Evolutionary conservation across 1,140 invertebrate genomes (phyloP).

Genomic region (Maniola jurtina): DNA sequence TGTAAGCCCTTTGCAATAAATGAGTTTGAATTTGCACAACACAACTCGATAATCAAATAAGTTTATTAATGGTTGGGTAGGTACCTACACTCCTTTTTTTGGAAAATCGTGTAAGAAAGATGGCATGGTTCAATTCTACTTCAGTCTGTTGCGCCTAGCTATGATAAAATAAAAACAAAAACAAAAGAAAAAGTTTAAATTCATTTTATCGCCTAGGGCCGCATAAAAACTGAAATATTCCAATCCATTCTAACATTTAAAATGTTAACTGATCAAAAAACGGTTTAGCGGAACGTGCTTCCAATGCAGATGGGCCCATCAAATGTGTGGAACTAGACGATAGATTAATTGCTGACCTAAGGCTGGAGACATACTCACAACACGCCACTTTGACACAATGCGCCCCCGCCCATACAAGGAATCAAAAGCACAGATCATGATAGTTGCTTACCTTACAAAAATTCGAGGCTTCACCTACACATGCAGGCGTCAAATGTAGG

Average conservation of each 20-base stretch:
- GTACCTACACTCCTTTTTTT: no score
- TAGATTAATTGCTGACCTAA: conserved; percentile 27
- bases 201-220: not conserved
- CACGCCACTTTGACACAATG: not conserved
- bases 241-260: conserved; percentile 13
- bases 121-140: no score
- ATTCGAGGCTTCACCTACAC: no score
- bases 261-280: conserved; percentile 29
- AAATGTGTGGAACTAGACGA: conserved; percentile 15
- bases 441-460: no score
- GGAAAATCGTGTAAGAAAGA: no score
- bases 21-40: no score
- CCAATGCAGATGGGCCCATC: conserved; percentile 6
- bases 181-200: conserved; percentile 7
- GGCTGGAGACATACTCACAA: not conserved
- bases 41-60: no score
- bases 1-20: no score
- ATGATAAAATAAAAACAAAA: not conserved
- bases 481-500: no score
- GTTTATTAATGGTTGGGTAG: no score
- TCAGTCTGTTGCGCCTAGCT: not conserved
- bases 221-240: conserved; percentile 16
- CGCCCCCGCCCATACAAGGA: no score
- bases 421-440: no score
- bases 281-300: conserved; percentile 21